Percentiles rank a stretch among this genome's conserved stretches.
Evolutionary conservation across 2,797 vertebrate genomes (phyloP).

Genomic region (Gymnoscopelus microlampas): DNA sequence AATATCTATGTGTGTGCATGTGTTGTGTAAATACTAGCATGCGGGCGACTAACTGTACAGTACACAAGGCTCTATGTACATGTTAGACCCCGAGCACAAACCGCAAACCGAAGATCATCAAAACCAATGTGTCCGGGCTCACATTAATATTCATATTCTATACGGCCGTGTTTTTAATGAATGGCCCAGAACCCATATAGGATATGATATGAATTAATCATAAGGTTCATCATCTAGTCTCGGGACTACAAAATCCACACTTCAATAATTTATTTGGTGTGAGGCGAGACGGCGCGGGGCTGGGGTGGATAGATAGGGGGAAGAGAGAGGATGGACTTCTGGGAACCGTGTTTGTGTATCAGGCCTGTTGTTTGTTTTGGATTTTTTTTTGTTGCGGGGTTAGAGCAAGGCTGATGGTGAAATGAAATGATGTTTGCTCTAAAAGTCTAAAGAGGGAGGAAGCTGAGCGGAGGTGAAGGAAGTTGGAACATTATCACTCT

Average conservation of each 20-base stretch:
- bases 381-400: constrained; percentile 54
- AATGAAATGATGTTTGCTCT: constrained; percentile 62
- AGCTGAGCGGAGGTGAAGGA: constrained; percentile 53
- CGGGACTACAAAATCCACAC: constrained; percentile 59
- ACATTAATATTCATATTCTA: constrained; percentile 39
- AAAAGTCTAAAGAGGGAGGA: constrained; percentile 33
- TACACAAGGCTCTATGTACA: constrained; percentile 22
- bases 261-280: constrained; percentile 73
- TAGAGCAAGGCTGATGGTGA: constrained; percentile 35
- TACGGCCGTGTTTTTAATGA: constrained; percentile 33
- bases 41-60: constrained; percentile 1
- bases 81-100: neutral
- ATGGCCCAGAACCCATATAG: constrained; percentile 23
- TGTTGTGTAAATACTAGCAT: constrained; percentile 15
- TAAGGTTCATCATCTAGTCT: constrained; percentile 45
- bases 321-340: constrained; percentile 39
- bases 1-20: neutral
- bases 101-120: neutral
- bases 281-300: constrained; percentile 44
- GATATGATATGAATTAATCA: constrained; percentile 66
- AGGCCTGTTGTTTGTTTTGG: constrained; percentile 12
- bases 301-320: neutral
- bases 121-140: constrained; percentile 16
- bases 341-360: constrained; percentile 55
- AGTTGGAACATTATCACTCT: constrained; percentile 52